These are phyloP conservation scores for Ameiurus melas DNA, from an alignment of 2,113 vertebrate species.

Conservation along the genomic window DNA sequence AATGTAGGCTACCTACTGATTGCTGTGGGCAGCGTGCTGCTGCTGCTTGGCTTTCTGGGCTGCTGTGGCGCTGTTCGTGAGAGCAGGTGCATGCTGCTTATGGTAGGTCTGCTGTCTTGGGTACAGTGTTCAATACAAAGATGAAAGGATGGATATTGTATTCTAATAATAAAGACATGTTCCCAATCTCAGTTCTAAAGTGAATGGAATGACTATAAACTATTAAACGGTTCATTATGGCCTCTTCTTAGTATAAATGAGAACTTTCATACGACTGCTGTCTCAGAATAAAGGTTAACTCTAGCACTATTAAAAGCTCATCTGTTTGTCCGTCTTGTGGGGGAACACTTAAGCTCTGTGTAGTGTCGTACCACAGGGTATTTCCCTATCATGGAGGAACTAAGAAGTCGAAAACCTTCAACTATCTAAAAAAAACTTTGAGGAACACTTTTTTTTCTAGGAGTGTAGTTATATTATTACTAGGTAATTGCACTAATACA, in stretches of 20 bases:
- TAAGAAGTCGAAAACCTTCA: neutral
- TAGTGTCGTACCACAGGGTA: neutral
- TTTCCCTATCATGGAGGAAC: neutral
- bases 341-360: neutral
- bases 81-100: constrained; percentile 75
- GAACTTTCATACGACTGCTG: neutral
- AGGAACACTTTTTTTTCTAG: neutral
- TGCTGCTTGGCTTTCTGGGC: constrained; percentile 79
- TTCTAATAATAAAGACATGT: neutral
- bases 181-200: neutral
- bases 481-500: neutral
- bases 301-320: neutral
- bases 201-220: neutral
- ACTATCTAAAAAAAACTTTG: neutral
- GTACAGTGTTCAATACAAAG: neutral
- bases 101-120: constrained; percentile 65
- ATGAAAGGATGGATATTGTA: neutral
- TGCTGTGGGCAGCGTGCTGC: constrained; percentile 68
- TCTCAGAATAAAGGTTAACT: neutral
- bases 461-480: neutral
- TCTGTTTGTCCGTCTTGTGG: neutral
- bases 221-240: neutral
- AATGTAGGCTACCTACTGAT: constrained; percentile 80
- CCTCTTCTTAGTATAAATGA: neutral
- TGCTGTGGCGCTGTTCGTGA: constrained; percentile 77